phyloP scores from a whole-genome alignment of 2,797 vertebrate genomes.

The Luscinia luscinia region DNA sequence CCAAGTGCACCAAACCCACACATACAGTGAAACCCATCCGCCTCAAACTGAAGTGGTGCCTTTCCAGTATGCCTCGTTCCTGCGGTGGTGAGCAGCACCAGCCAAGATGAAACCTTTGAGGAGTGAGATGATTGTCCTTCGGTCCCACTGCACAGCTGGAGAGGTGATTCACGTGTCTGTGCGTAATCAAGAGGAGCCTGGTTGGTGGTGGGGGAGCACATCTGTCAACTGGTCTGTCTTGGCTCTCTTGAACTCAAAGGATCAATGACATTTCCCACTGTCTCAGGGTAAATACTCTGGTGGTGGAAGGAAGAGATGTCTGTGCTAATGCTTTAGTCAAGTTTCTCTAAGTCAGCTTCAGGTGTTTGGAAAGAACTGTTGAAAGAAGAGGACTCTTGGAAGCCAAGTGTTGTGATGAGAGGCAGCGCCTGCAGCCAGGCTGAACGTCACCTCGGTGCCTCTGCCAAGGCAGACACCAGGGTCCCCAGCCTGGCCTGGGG shows the following conservation, averaged over 20 bases:
- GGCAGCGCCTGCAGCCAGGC: not conserved
- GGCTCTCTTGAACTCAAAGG: not conserved
- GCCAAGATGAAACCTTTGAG: not conserved
- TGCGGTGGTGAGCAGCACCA: not conserved
- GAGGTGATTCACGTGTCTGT: not conserved
- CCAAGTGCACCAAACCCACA: not conserved
- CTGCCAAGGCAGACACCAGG: not conserved
- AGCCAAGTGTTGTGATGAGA: not conserved
- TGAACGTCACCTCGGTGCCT: not conserved
- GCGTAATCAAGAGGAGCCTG: not conserved
- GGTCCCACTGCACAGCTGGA: not conserved
- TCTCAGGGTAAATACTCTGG: not conserved
- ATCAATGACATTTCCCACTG: not conserved
- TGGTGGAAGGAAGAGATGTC: not conserved
- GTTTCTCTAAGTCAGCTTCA: not conserved
- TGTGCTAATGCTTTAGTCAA: not conserved
- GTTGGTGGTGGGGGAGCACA: not conserved
- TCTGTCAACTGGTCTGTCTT: not conserved
- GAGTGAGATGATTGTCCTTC: not conserved
- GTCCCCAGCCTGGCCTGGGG: not conserved
- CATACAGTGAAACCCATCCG: not conserved
- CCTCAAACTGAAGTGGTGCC: not conserved
- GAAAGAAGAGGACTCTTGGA: not conserved
- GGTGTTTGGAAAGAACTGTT: not conserved
- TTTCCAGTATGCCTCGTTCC: not conserved